A percentile compares a stretch with the other conserved stretches of the same genome.
phyloP scores from a whole-genome alignment of 2,888 invertebrate genomes.

The Leucophora obtusa region DNA sequence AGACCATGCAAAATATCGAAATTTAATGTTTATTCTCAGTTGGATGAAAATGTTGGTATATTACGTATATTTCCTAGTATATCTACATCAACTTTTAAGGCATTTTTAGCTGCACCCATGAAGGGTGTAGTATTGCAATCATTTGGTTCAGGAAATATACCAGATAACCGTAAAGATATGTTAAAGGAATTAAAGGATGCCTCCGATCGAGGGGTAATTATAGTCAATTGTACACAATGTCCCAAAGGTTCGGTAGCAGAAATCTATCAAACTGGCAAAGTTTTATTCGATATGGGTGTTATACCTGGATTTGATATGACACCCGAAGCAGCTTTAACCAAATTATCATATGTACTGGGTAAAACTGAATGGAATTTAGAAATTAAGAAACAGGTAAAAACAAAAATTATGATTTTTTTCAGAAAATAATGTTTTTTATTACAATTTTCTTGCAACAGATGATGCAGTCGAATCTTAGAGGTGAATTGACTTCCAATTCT shows the following conservation, averaged over 20 bases:
- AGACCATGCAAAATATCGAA: constrained; percentile 82
- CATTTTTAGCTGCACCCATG: constrained; percentile 87
- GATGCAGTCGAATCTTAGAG: constrained; percentile 88
- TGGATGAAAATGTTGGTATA: constrained; percentile 91
- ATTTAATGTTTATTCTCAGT: constrained; percentile 85
- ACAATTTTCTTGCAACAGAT: constrained; percentile 79
- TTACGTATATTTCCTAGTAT: constrained; percentile 95
- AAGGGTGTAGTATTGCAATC: constrained; percentile 92
- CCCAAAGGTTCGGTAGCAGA: constrained; percentile 88
- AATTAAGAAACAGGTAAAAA: constrained; percentile 82
- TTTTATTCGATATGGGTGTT: constrained; percentile 73
- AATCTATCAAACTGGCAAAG: constrained; percentile 92
- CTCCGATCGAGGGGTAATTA: constrained; percentile 87
- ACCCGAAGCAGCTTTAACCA: constrained; percentile 94
- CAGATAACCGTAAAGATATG: constrained; percentile 89
- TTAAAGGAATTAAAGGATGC: constrained; percentile 86
- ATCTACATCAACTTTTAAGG: constrained; percentile 85
- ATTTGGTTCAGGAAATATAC: constrained; percentile 96
- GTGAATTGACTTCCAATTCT: constrained; percentile 84
- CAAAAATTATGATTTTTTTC: background rate
- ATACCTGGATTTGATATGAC: constrained; percentile 81
- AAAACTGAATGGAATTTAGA: constrained; percentile 84
- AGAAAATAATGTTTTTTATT: background rate
- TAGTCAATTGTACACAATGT: constrained; percentile 96
- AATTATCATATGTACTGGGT: constrained; percentile 92